These are phyloP conservation scores for Tinea semifulvella DNA, from an alignment of 2,888 invertebrate species.

Conservation along the genomic window DNA sequence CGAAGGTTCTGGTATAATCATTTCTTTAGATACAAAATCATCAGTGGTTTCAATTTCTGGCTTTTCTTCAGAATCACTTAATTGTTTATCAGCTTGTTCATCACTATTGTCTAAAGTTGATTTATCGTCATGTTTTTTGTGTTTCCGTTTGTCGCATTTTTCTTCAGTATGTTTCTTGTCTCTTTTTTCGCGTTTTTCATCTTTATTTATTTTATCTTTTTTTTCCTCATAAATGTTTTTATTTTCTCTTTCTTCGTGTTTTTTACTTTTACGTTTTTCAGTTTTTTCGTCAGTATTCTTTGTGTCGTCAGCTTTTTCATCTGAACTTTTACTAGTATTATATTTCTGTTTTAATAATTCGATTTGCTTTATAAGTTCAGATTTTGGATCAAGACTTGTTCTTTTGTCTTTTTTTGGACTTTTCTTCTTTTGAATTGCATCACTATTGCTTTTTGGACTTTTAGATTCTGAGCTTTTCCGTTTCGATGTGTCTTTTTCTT, in stretches of 20 bases:
- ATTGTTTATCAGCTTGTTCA: no score
- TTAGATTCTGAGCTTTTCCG: no score
- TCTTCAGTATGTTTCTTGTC: no score
- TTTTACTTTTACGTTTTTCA: not conserved
- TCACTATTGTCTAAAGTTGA: no score
- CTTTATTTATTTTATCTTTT: slow-evolving; percentile 17
- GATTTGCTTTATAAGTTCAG: slow-evolving; percentile 14
- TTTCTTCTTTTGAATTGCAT: no score
- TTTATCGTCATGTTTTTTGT: no score
- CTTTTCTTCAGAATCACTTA: not conserved
- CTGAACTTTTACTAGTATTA: not conserved
- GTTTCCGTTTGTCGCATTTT: no score
- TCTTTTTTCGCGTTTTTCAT: slow-evolving; percentile 17
- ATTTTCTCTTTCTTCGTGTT: slow-evolving; percentile 2
- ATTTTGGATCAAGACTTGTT: slow-evolving; percentile 1
- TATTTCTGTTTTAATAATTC: slow-evolving; percentile 15
- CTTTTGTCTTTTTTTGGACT: no score
- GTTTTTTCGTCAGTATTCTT: slow-evolving; percentile 14
- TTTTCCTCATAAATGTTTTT: no score
- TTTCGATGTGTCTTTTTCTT: not conserved
- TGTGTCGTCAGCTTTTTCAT: not conserved
- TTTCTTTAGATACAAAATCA: slow-evolving; percentile 16
- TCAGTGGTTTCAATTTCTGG: not conserved
- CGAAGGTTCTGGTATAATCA: slow-evolving; percentile 11
- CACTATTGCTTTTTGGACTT: no score